phyloP scores from a whole-genome alignment of 2,797 vertebrate species.

The Lemur catta region DNA sequence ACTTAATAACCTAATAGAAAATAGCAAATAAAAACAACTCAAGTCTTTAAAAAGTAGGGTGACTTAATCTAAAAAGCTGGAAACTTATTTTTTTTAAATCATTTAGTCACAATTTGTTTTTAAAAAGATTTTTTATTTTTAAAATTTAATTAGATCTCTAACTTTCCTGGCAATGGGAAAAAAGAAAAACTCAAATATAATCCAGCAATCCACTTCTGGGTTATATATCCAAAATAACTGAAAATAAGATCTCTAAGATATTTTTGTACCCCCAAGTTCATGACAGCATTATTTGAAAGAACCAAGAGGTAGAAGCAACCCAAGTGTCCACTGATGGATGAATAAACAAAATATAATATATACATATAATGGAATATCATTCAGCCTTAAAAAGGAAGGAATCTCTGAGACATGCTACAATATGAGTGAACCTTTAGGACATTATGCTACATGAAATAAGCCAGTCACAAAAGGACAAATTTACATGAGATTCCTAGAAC shows the following conservation, averaged over 20 bases:
- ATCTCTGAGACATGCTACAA: neutral
- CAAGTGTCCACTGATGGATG: neutral
- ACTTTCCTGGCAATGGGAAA: neutral
- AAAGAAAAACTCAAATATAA: neutral
- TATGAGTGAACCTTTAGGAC: neutral
- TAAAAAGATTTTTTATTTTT: neutral
- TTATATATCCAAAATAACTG: slow-evolving; percentile 2
- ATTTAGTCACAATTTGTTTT: neutral
- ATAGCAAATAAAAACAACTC: slow-evolving; percentile 9
- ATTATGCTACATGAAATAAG: neutral
- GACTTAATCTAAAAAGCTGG: neutral
- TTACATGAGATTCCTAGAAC: neutral
- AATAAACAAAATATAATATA: neutral
- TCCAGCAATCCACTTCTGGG: neutral
- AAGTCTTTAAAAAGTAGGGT: neutral
- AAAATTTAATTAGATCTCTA: neutral
- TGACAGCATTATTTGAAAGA: neutral
- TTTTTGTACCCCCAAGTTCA: neutral
- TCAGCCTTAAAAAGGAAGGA: neutral
- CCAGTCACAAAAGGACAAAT: neutral
- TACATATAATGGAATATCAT: neutral
- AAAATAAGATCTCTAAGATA: neutral
- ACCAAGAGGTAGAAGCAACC: neutral
- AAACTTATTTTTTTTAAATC: neutral
- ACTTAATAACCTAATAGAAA: neutral